Conservation (phyloP, 1,140 invertebrate genomes). For the Anoplolepis gracilipes region DNA sequence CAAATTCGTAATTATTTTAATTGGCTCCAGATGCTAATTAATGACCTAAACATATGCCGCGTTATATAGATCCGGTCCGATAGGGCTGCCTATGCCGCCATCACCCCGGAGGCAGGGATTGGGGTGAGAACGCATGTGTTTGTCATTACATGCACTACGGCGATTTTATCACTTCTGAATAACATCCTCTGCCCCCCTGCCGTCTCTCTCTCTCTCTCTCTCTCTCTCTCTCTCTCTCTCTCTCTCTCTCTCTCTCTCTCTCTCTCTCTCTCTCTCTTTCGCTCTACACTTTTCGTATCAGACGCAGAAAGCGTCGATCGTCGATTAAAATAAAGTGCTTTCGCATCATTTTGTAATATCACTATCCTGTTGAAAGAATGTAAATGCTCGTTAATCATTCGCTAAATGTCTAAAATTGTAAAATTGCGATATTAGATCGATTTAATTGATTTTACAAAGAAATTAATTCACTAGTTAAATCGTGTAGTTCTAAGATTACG, state of each 20-base stretch:
- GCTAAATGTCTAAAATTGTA: conserved; percentile 12
- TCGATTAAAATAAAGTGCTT: conserved; percentile 40
- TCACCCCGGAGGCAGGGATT: conserved; percentile 50
- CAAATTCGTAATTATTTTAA: conserved; percentile 84
- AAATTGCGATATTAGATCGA: not conserved
- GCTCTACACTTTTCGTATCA: conserved; percentile 17
- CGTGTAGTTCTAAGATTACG: conserved; percentile 20
- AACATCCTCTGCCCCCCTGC: conserved; percentile 39
- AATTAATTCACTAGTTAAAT: not conserved
- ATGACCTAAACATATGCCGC: conserved; percentile 83
- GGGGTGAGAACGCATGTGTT: conserved; percentile 80
- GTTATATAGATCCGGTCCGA: conserved; percentile 77
- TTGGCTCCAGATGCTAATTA: conserved; percentile 85
- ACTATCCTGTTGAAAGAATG: not conserved
- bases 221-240: not conserved
- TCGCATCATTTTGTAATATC: conserved; percentile 9
- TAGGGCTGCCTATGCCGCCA: conserved; percentile 69
- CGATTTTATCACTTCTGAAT: conserved; percentile 77
- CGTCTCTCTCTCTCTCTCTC: not conserved
- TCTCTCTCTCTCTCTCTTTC: not conserved
- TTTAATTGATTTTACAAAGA: not conserved
- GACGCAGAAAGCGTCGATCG: conserved; percentile 38
- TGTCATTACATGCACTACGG: conserved; percentile 81
- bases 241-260: no score
- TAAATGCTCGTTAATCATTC: not conserved